Percentiles rank a stretch among this genome's conserved stretches.
These are phyloP conservation scores for Drosophila kanekoi DNA, from an alignment of 2,888 invertebrate species.

Conservation along the genomic window DNA sequence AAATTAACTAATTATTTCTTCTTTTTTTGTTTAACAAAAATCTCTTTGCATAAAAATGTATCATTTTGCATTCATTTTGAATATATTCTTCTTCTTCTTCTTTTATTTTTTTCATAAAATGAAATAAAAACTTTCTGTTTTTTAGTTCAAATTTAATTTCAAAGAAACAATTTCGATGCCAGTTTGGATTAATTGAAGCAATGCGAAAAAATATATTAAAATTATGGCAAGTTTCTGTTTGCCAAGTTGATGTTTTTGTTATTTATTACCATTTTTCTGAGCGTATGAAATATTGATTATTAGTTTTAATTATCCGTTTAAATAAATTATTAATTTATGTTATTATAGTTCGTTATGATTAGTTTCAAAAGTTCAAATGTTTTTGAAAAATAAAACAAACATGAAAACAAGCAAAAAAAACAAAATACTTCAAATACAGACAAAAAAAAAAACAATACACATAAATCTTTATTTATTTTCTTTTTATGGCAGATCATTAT, in stretches of 20 bases:
- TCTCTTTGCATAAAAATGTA: conserved; percentile 37
- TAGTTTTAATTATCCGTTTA: conserved; percentile 75
- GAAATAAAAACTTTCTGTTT: conserved; percentile 74
- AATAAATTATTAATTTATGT: conserved; percentile 83
- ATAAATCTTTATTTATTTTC: conserved; percentile 60
- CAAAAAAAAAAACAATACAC: conserved; percentile 64
- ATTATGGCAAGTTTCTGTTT: conserved; percentile 56
- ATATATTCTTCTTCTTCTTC: conserved; percentile 30
- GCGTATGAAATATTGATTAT: conserved; percentile 71
- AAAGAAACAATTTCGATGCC: conserved; percentile 34
- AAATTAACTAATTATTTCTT: conserved; percentile 42
- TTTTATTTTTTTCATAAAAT: conserved; percentile 72
- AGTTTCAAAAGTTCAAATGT: conserved; percentile 78
- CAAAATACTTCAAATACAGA: conserved; percentile 46
- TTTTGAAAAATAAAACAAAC: conserved; percentile 73
- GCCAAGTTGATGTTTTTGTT: conserved; percentile 78
- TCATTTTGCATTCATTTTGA: conserved; percentile 27
- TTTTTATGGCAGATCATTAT: conserved; percentile 38
- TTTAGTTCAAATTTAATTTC: conserved; percentile 54
- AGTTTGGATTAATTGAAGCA: conserved; percentile 39
- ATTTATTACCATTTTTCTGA: conserved; percentile 68
- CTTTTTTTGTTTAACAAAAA: conserved; percentile 75
- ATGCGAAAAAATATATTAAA: conserved; percentile 36
- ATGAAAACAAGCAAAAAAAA: conserved; percentile 44
- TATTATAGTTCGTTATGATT: conserved; percentile 83